Conservation (phyloP, 2,113 vertebrate species). For the Antennarius striatus region DNA sequence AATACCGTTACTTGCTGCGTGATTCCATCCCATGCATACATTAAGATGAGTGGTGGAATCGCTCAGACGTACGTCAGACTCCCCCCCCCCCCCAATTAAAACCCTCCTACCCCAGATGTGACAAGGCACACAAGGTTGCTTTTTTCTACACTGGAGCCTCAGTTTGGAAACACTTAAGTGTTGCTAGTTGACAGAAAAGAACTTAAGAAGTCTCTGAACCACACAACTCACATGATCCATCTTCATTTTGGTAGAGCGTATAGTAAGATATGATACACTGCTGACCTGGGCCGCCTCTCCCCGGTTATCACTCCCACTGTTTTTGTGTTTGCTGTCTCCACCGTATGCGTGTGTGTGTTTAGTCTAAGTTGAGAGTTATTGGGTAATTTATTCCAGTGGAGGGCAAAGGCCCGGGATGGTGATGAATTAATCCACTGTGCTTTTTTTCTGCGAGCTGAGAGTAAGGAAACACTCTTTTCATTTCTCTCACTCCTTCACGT, state of each 20-base stretch:
- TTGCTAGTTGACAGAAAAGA: constrained; percentile 1
- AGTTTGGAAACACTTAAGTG: constrained; percentile 20
- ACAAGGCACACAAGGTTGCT: constrained; percentile 26
- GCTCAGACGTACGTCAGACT: constrained; percentile 25
- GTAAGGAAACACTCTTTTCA: constrained; percentile 41
- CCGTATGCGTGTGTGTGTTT: constrained; percentile 58
- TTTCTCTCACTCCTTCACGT: constrained; percentile 21
- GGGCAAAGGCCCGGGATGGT: constrained; percentile 66
- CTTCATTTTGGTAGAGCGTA: constrained; percentile 6
- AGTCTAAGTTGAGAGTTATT: constrained; percentile 72
- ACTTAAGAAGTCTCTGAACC: not conserved
- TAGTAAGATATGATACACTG: constrained; percentile 28
- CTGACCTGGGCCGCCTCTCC: constrained; percentile 34
- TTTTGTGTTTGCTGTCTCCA: constrained; percentile 42
- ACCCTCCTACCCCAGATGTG: constrained; percentile 25
- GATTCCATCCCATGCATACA: constrained; percentile 22
- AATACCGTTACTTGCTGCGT: constrained; percentile 26
- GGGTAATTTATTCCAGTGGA: constrained; percentile 78
- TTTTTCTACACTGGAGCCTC: constrained; percentile 21
- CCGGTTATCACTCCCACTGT: constrained; percentile 44
- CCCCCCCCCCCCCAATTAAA: constrained; percentile 5
- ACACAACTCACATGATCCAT: constrained; percentile 3
- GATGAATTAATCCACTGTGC: constrained; percentile 80
- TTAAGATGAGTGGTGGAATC: constrained; percentile 46
- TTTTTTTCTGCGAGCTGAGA: constrained; percentile 55